Percentiles rank a stretch among this genome's conserved stretches.
phyloP scores from a whole-genome alignment of 2,797 vertebrate species.

The Gymnothorax reevesii region DNA sequence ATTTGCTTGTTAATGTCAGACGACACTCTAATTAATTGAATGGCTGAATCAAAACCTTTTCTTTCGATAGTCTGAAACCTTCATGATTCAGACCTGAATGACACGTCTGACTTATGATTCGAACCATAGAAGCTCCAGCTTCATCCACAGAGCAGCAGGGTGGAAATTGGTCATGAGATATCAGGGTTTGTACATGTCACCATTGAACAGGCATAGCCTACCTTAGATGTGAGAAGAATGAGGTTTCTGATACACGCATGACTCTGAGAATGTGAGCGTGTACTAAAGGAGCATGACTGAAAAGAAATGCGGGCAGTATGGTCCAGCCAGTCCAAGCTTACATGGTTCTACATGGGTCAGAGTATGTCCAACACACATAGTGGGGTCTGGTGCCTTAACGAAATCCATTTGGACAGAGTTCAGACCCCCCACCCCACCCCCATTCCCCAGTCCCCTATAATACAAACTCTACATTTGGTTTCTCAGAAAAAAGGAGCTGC shows the following conservation, averaged over 20 bases:
- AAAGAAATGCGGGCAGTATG: constrained; percentile 30
- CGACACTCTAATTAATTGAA: too few species aligned
- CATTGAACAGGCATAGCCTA: constrained; percentile 36
- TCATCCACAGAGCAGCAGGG: neutral
- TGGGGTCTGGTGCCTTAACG: neutral
- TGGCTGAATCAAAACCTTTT: neutral
- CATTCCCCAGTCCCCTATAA: too few species aligned
- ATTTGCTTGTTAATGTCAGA: too few species aligned
- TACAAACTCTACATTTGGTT: neutral
- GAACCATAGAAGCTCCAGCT: neutral
- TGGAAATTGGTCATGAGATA: constrained; percentile 35
- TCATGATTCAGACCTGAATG: neutral
- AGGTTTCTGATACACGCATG: constrained; percentile 1
- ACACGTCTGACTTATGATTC: neutral
- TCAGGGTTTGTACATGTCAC: constrained; percentile 38
- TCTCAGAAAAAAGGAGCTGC: neutral
- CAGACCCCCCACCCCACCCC: too few species aligned
- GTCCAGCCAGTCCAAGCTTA: constrained; percentile 18
- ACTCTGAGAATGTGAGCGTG: neutral
- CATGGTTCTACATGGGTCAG: constrained; percentile 11
- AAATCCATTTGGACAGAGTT: neutral
- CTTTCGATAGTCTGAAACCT: neutral
- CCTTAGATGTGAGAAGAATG: constrained; percentile 26
- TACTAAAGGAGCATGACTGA: constrained; percentile 32
- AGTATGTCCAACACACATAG: neutral